These are phyloP conservation scores for Vulpes lagopus DNA, from an alignment of 2,113 vertebrate genomes.

Conservation along the genomic window DNA sequence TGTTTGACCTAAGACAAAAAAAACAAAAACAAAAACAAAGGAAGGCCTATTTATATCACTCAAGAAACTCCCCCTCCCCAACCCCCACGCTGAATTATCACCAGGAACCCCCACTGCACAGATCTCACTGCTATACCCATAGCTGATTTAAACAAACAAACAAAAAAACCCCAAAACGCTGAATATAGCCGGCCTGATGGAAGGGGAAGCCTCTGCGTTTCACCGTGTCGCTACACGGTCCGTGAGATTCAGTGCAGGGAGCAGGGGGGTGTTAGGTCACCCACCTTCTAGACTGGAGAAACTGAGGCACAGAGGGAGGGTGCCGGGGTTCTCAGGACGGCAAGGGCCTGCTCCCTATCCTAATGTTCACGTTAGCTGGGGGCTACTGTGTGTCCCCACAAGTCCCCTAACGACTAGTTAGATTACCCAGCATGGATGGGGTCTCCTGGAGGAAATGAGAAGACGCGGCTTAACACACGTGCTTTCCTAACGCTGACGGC, in stretches of 20 bases:
- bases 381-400: not conserved
- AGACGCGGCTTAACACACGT: not conserved
- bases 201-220: not conserved
- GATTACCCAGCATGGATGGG: not conserved
- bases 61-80: not conserved
- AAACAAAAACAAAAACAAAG: not conserved
- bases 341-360: not conserved
- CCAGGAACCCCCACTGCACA: not conserved
- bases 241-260: not conserved
- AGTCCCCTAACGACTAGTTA: not conserved
- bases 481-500: not conserved
- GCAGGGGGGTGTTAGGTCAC: not conserved
- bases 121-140: not conserved
- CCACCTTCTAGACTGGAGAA: not conserved
- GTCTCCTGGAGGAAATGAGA: not conserved
- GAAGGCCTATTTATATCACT: not conserved
- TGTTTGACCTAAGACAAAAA: not conserved
- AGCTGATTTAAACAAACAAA: not conserved
- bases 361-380: accelerated
- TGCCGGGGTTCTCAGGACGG: accelerated
- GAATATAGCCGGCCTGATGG: not conserved
- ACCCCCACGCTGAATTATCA: not conserved
- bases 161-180: not conserved
- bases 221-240: accelerated
- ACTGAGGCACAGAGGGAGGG: not conserved